Evolutionary conservation across 2,113 vertebrate genomes (phyloP).

Genomic region (Mugil cephalus): DNA sequence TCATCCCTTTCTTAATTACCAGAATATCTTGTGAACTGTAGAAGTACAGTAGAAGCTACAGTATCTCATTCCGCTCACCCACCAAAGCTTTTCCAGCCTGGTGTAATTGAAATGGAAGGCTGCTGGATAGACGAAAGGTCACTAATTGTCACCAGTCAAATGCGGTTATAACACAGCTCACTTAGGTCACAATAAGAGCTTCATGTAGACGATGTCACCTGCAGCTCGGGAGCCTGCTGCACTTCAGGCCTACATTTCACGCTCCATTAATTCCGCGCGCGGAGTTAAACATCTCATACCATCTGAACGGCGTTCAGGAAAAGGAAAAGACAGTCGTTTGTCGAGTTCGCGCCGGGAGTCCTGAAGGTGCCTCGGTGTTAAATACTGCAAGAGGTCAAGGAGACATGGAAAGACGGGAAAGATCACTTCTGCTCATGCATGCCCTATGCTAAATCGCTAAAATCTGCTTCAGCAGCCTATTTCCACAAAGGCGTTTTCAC

Average conservation of each 20-base stretch:
- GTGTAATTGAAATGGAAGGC: slow-evolving; percentile 80
- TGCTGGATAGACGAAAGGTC: slow-evolving; percentile 82
- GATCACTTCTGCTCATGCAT: slow-evolving; percentile 27
- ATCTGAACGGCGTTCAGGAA: slow-evolving; percentile 26
- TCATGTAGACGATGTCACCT: slow-evolving; percentile 70
- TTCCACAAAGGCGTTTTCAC: neutral
- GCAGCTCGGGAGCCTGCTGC: slow-evolving; percentile 76
- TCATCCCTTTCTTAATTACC: neutral
- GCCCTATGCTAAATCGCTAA: neutral
- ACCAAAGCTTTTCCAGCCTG: slow-evolving; percentile 31
- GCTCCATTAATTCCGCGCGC: slow-evolving; percentile 77
- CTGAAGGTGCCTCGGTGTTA: slow-evolving; percentile 41
- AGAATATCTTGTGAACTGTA: neutral
- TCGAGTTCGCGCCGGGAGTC: slow-evolving; percentile 43
- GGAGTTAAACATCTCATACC: slow-evolving; percentile 72
- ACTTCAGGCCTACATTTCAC: slow-evolving; percentile 74
- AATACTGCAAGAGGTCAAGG: slow-evolving; percentile 22
- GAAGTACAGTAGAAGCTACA: slow-evolving; percentile 32
- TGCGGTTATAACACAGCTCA: slow-evolving; percentile 77
- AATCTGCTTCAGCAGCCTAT: neutral
- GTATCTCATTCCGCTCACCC: slow-evolving; percentile 36
- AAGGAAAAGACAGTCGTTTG: slow-evolving; percentile 67
- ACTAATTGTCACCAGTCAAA: slow-evolving; percentile 84
- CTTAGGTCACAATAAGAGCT: slow-evolving; percentile 73
- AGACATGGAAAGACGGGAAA: slow-evolving; percentile 21